phyloP scores from a whole-genome alignment of 2,113 vertebrate species.

The Chaetodon auriga region DNA sequence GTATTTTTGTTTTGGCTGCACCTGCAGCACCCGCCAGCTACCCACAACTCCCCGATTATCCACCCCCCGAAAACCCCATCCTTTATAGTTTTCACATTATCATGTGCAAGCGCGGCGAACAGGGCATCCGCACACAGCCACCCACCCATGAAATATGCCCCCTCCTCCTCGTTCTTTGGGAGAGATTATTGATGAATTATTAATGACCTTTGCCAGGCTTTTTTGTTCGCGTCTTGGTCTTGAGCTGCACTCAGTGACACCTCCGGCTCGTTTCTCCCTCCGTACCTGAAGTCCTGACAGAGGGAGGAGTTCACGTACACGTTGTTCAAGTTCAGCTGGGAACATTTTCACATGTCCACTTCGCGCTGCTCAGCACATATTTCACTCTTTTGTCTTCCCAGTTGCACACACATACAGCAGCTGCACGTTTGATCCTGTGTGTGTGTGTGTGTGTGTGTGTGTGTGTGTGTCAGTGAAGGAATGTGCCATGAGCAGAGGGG shows the following conservation, averaged over 20 bases:
- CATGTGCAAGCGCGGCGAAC: constrained; percentile 34
- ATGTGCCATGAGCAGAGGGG: constrained; percentile 52
- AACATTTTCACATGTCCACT: constrained; percentile 13
- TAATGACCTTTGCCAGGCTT: constrained; percentile 78
- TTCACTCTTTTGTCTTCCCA: constrained; percentile 45
- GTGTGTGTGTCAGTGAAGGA: constrained; percentile 54
- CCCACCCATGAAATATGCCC: constrained; percentile 48
- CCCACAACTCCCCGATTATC: background rate
- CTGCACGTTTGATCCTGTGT: constrained; percentile 35
- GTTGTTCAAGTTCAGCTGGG: constrained; percentile 7
- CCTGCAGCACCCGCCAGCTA: constrained; percentile 35
- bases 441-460: constrained; percentile 11
- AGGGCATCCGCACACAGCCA: constrained; percentile 39
- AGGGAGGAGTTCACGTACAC: background rate
- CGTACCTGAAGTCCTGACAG: constrained; percentile 3
- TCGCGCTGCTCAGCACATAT: background rate
- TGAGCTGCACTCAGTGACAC: constrained; percentile 61
- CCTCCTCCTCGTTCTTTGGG: constrained; percentile 60
- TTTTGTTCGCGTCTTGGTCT: constrained; percentile 71
- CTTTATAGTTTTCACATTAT: constrained; percentile 53
- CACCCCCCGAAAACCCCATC: background rate
- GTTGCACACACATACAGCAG: constrained; percentile 29
- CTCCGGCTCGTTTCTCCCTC: constrained; percentile 31
- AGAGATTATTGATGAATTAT: constrained; percentile 81
- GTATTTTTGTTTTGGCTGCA: constrained; percentile 60